Evolutionary conservation across 2,888 invertebrate genomes (phyloP).

Genomic region (Sinotaia quadrata): DNA sequence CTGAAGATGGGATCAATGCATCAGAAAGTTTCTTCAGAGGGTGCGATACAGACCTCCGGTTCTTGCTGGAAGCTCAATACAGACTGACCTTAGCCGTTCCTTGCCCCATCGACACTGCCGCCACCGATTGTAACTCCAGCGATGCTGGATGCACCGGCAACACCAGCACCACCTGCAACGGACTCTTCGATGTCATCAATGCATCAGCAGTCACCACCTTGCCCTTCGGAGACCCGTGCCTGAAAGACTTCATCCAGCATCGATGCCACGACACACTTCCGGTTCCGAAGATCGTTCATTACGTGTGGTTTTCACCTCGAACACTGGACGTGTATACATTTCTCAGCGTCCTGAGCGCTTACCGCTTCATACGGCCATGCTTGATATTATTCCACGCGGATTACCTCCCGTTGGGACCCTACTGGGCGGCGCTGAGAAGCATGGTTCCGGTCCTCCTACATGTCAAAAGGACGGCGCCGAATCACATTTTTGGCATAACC

Average conservation of each 20-base stretch:
- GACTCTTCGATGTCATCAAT: background rate
- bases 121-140: too few relatives aligned
- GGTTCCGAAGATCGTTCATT: constrained; percentile 57
- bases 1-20: too few relatives aligned
- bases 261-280: constrained; percentile 30
- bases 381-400: constrained; percentile 54
- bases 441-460: constrained; percentile 50
- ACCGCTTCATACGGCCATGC: constrained; percentile 49
- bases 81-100: too few relatives aligned
- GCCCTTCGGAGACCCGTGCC: constrained; percentile 39
- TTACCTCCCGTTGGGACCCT: constrained; percentile 44
- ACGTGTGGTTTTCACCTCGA: constrained; percentile 52
- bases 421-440: constrained; percentile 49
- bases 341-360: constrained; percentile 42
- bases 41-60: too few relatives aligned
- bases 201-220: background rate
- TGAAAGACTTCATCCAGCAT: constrained; percentile 33
- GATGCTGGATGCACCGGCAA: too few relatives aligned
- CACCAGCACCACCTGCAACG: background rate
- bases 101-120: too few relatives aligned
- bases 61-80: too few relatives aligned
- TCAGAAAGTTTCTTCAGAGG: too few relatives aligned
- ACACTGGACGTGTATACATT: constrained; percentile 49
- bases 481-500: constrained; percentile 43
- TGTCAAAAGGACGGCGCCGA: constrained; percentile 47